Base-by-base conservation (phyloP, 2,113 vertebrate genomes). In the Gymnarchus niloticus region DNA sequence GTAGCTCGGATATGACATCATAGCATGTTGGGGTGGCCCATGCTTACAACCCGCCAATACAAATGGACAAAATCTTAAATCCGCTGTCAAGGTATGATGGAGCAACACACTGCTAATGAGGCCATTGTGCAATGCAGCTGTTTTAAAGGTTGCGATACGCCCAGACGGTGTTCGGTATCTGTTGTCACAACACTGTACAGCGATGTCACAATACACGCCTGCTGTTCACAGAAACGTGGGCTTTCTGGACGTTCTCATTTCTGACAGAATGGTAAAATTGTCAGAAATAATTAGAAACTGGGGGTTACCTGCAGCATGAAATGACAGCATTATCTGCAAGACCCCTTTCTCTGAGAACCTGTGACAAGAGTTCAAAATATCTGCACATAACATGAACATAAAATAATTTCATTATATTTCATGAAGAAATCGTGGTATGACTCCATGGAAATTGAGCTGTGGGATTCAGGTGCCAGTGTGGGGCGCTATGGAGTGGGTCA, bases 191-290 rank as follows among this genome's bases (percentile, higher is more conserved):
- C 65, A 73, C 65, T 41, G 65, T 2, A 33, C 14, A 14, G 19
- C 65, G 65, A 73, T 73, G 65, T 73, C 65, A 73, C 65, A 73
- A 41, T 6, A 33, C 6, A 41, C 65, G 65, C 65, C 14, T 41
- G 28, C 41, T 73, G 65, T 41, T 41, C 41, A 73, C 65, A 73
- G 65, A 73, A 73, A 73, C 41, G 65, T 37, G 28, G 65, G 14
- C 65, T 73, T 41, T 73, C 65, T 73, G 65, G 65, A 73, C 65
- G 33, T 73, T 37, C 65, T 73, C 65, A 73, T 73, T 73, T 73
- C 65, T 73, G 65, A 73, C 65, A 41, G 33, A 73, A 73, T 41
- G 65, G 33, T 41, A 73, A 73, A 19, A 73, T 41, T 41, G 65
- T 73, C 65, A 73, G 65, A 41, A 17, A 37, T 73, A 73, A 73